A percentile compares a stretch with the other conserved stretches of the same genome.
phyloP scores from a whole-genome alignment of 2,113 vertebrate genomes.

The Oncorhynchus kisutch region DNA sequence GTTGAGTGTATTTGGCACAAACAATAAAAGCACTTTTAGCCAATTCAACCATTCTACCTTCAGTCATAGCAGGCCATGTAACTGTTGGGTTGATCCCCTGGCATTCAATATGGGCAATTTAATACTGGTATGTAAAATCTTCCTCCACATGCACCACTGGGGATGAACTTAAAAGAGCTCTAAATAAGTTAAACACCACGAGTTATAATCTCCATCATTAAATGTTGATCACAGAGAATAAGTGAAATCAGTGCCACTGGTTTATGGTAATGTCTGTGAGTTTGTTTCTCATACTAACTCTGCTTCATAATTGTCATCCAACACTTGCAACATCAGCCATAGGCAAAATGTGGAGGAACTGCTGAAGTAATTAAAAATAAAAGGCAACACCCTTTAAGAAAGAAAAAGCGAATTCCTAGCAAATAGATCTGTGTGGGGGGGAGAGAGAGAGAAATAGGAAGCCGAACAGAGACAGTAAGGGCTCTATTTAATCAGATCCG shows the following conservation, averaged over 20 bases:
- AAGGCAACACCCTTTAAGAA: background rate
- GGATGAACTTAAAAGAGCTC: no score
- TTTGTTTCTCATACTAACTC: background rate
- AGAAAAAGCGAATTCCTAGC: background rate
- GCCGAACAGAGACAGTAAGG: background rate
- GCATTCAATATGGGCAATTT: slow-evolving; percentile 23
- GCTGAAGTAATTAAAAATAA: background rate
- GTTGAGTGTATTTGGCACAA: slow-evolving; percentile 56
- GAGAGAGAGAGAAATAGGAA: background rate
- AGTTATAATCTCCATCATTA: no score
- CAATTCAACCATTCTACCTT: slow-evolving; percentile 21
- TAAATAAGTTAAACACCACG: no score
- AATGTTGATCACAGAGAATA: no score
- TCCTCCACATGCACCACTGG: no score
- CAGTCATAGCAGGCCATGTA: slow-evolving; percentile 12
- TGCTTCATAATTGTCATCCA: background rate
- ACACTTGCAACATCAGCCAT: background rate
- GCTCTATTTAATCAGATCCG: no score
- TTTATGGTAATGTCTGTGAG: background rate
- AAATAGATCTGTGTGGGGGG: background rate
- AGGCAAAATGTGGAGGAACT: background rate
- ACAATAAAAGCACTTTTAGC: slow-evolving; percentile 60
- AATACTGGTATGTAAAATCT: slow-evolving; percentile 14
- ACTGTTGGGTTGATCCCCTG: background rate
- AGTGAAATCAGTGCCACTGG: background rate